Evolutionary conservation across 2,797 vertebrate genomes (phyloP).

Genomic region (Gymnodraco acuticeps): DNA sequence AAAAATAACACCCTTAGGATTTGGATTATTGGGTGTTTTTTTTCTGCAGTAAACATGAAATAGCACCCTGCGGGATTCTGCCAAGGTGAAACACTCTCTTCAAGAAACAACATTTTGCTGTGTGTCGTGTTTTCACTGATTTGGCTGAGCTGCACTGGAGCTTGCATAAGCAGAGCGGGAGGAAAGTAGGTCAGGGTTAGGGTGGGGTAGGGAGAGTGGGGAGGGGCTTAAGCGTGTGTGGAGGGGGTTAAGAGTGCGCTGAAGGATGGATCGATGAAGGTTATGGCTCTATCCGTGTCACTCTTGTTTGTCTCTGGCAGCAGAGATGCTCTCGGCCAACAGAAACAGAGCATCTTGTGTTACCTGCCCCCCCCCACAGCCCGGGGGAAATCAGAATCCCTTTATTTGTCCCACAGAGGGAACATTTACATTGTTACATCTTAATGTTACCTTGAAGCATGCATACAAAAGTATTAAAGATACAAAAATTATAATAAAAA

Average conservation of each 20-base stretch:
- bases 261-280: constrained; percentile 54
- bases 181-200: constrained; percentile 84
- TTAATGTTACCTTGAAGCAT: too few relatives aligned
- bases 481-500: too few relatives aligned
- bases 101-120: constrained; percentile 53
- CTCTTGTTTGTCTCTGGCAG: constrained; percentile 54
- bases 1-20: neutral
- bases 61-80: constrained; percentile 14
- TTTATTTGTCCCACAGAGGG: too few relatives aligned
- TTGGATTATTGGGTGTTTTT: constrained; percentile 1
- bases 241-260: constrained; percentile 1
- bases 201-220: neutral
- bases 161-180: constrained; percentile 82
- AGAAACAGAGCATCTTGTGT: constrained; percentile 63
- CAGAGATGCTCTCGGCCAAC: constrained; percentile 51
- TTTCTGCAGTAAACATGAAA: neutral
- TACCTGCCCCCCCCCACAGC: constrained; percentile 57
- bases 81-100: constrained; percentile 74
- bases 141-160: constrained; percentile 43
- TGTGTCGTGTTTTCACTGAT: constrained; percentile 63
- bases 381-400: neutral
- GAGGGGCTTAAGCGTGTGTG: neutral
- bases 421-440: too few relatives aligned
- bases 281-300: constrained; percentile 52
- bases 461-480: too few relatives aligned